phyloP scores from a whole-genome alignment of 2,797 vertebrate species.

The Phyllotis vaccarum region DNA sequence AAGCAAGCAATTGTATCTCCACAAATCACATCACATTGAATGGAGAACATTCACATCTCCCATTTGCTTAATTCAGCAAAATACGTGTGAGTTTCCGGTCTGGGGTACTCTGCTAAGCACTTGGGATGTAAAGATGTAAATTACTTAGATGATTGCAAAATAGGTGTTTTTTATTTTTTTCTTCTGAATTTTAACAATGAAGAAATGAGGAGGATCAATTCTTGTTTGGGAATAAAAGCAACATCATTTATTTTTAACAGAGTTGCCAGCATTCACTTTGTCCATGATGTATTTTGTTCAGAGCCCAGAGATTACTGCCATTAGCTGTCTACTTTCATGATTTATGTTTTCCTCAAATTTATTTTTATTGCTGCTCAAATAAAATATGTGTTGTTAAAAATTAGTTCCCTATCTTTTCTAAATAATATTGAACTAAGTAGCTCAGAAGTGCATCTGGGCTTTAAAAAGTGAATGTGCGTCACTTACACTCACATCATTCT shows the following conservation, averaged over 20 bases:
- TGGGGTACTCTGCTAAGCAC: slow-evolving; percentile 22
- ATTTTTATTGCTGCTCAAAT: slow-evolving; percentile 74
- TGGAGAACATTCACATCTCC: background rate
- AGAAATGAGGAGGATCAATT: slow-evolving; percentile 70
- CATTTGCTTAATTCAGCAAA: slow-evolving; percentile 7
- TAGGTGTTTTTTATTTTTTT: slow-evolving; percentile 32
- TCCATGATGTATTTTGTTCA: slow-evolving; percentile 69
- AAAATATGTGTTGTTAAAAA: slow-evolving; percentile 82
- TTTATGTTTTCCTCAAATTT: slow-evolving; percentile 76
- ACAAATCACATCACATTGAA: background rate
- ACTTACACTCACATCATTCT: slow-evolving; percentile 64
- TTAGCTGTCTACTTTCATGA: slow-evolving; percentile 77
- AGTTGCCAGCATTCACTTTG: slow-evolving; percentile 75
- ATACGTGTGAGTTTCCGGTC: slow-evolving; percentile 42
- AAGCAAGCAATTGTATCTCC: background rate
- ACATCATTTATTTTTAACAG: slow-evolving; percentile 79
- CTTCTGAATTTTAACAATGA: slow-evolving; percentile 75
- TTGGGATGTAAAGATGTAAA: slow-evolving; percentile 63
- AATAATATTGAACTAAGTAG: slow-evolving; percentile 72
- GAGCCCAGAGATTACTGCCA: slow-evolving; percentile 68
- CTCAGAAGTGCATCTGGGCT: slow-evolving; percentile 64
- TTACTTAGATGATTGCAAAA: slow-evolving; percentile 68
- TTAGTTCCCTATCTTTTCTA: slow-evolving; percentile 76
- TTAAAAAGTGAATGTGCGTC: background rate
- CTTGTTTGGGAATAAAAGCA: slow-evolving; percentile 77